phyloP scores from a whole-genome alignment of 2,797 vertebrate species.

The Netta rufina region DNA sequence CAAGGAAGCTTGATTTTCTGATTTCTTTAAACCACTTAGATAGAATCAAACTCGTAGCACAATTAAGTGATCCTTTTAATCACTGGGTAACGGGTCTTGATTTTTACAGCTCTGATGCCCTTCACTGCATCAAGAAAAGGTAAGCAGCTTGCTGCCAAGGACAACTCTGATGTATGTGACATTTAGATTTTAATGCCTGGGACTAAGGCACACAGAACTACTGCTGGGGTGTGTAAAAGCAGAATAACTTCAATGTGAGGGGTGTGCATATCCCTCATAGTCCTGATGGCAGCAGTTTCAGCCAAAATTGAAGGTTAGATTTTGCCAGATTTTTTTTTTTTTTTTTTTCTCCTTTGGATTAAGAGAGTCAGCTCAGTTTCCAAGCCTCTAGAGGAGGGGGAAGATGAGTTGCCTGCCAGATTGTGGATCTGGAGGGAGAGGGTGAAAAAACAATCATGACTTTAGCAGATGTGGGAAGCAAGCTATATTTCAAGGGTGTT shows the following conservation, averaged over 20 bases:
- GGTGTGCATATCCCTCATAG: neutral
- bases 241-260: neutral
- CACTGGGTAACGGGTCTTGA: neutral
- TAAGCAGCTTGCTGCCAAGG: neutral
- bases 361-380: neutral
- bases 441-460: neutral
- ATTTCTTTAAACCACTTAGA: neutral
- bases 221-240: rapidly evolving
- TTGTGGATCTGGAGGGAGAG: neutral
- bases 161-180: neutral
- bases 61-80: neutral
- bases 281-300: neutral
- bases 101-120: neutral
- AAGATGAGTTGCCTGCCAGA: neutral
- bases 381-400: neutral
- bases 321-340: neutral
- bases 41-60: neutral
- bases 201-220: neutral
- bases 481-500: neutral
- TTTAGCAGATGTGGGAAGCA: neutral
- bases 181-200: neutral
- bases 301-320: neutral
- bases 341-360: neutral
- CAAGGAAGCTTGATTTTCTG: neutral
- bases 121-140: neutral